phyloP scores from a whole-genome alignment of 2,113 vertebrate genomes.

The Panthera tigris region DNA sequence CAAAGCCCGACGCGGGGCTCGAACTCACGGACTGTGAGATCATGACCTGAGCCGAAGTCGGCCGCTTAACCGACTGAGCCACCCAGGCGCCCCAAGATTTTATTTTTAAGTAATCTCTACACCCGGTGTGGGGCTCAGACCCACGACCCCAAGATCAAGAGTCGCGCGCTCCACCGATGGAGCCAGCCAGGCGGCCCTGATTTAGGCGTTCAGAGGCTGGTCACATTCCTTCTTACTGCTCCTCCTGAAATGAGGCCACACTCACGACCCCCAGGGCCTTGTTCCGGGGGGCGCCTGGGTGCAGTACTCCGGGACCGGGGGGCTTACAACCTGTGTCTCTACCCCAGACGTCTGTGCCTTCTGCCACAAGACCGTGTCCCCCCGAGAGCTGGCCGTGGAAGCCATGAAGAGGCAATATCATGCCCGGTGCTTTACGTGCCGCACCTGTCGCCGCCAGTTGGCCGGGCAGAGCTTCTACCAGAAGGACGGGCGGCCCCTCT shows the following conservation, averaged over 20 bases:
- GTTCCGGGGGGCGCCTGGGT: not conserved
- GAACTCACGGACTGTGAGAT: too few relatives aligned
- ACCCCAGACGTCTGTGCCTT: constrained; percentile 93
- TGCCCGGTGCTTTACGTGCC: constrained; percentile 92
- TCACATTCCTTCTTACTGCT: not conserved
- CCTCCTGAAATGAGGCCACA: not conserved
- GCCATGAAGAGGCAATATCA: constrained; percentile 94
- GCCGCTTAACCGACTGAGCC: too few relatives aligned
- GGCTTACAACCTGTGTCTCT: fast-evolving
- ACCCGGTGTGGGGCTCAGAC: not conserved
- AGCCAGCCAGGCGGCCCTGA: not conserved
- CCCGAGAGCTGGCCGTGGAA: constrained; percentile 85
- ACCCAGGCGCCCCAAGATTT: not conserved
- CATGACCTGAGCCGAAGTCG: too few relatives aligned
- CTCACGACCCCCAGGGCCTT: fast-evolving
- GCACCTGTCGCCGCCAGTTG: constrained; percentile 88
- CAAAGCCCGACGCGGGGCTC: too few relatives aligned
- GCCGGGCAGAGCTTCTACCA: constrained; percentile 94
- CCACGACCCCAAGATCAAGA: not conserved
- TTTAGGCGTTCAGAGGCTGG: not conserved
- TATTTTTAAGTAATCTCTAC: not conserved
- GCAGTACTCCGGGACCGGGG: too few relatives aligned
- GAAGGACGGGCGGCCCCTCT: constrained; percentile 90
- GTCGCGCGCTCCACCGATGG: not conserved
- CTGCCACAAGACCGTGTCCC: constrained; percentile 91